Evolutionary conservation across 1,140 invertebrate species (phyloP), one percentile per base, ranked within the genome.

Genomic region (Cydia amplana): DNA sequence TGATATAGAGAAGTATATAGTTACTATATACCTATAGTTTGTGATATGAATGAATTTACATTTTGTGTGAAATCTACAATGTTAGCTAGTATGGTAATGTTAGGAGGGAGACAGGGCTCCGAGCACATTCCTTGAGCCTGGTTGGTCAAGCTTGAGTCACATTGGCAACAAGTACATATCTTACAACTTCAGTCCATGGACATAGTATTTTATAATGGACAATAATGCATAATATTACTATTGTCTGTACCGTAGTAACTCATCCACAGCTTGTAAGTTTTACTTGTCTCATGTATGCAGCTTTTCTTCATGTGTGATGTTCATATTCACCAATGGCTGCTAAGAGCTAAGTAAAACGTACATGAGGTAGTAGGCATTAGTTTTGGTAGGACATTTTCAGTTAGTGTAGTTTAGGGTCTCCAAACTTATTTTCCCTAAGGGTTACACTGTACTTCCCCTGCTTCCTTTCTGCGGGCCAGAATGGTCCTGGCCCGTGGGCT

Each of bases 21-120:
- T 70, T 87, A 88, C 78, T 87, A 87, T 89, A 89, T 88, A 91
- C 83, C 80, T 91, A 91, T 92, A 91, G 89, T 91, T 92, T 92
- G 90, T 92, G 90, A 92, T 91, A 92, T 78, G 75, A 73, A 90
- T 86, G 89, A 90, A 89, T 92, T 92, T 91, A 91, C 87, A 91
- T 86, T 91, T 91, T 87, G 89, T 87, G 85, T 83, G 78, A 84
- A 85, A 82, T 87, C 80, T 87, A 89, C 83, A 85, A 86, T 83
- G 81, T 86, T 84, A 84, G 78, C 77, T 81, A 73, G 78, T 83
- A 82, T 77, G 74, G 73, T 77, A 74, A 78, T 81, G 65, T 74
- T 84, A 85, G 79, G 74, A 9, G 65, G n/a, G 16, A 16, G 16
- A 7, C 32, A 16, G 65, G n/a, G 9, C 28, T 36, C 65, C n/a